phyloP scores from a whole-genome alignment of 2,888 invertebrate species.

The Clepsis dumicolana region DNA sequence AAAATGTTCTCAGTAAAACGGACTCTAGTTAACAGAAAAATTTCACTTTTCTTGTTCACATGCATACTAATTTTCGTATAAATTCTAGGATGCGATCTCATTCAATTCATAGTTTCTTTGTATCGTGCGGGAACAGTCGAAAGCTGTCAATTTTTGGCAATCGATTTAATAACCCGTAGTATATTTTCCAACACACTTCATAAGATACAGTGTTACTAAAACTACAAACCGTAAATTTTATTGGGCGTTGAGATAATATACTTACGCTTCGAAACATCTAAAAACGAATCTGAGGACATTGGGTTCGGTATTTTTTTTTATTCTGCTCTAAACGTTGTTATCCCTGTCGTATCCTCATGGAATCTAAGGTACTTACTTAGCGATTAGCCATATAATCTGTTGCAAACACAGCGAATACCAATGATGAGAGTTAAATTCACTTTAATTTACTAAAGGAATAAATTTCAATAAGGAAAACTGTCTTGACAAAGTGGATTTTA shows the following conservation, averaged over 20 bases:
- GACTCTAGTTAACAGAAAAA: not conserved
- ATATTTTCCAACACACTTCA: constrained; percentile 50
- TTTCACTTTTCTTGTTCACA: not conserved
- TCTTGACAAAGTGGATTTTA: not conserved
- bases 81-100: constrained; percentile 3
- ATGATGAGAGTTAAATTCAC: not conserved
- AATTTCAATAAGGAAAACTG: not conserved
- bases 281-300: no score
- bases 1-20: not conserved
- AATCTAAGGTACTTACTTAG: no score
- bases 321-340: no score
- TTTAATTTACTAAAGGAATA: not conserved
- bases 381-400: no score
- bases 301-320: no score
- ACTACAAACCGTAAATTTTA: constrained; percentile 49
- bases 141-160: constrained; percentile 55
- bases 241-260: constrained; percentile 34
- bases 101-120: constrained; percentile 20
- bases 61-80: not conserved
- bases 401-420: no score
- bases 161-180: constrained; percentile 56
- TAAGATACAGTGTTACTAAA: constrained; percentile 42
- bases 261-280: not conserved
- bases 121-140: constrained; percentile 10
- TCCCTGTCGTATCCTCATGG: no score